These are phyloP conservation scores for Rousettus leschenaultii DNA, from an alignment of 2,113 vertebrate genomes.

Conservation along the genomic window DNA sequence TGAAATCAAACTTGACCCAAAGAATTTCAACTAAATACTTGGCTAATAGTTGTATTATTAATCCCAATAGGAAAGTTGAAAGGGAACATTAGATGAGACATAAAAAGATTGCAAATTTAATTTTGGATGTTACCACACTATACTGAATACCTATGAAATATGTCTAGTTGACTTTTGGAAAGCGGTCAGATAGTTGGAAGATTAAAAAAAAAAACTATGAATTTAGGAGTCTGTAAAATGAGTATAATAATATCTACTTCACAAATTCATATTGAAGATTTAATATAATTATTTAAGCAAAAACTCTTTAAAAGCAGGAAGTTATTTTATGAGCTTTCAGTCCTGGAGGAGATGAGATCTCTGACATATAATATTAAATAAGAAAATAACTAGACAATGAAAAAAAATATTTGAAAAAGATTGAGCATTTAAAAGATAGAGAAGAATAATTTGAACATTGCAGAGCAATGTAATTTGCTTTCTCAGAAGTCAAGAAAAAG, in stretches of 20 bases:
- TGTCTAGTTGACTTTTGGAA: not conserved
- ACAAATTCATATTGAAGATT: not conserved
- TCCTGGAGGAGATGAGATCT: not conserved
- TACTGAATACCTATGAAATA: not conserved
- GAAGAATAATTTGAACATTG: not conserved
- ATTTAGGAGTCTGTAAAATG: not conserved
- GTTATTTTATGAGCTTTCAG: not conserved
- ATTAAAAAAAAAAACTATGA: not conserved
- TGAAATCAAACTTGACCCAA: not conserved
- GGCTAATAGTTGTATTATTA: not conserved
- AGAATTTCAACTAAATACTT: not conserved
- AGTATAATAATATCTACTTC: not conserved
- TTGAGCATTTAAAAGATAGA: not conserved
- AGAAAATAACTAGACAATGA: not conserved
- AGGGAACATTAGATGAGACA: not conserved
- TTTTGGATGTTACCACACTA: not conserved
- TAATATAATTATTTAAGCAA: not conserved
- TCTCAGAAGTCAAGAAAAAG: not conserved
- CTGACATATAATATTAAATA: not conserved
- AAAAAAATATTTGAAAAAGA: not conserved
- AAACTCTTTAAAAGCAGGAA: not conserved
- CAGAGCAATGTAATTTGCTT: not conserved
- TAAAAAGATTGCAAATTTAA: not conserved
- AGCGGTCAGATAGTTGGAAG: not conserved
- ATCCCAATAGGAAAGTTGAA: not conserved